Evolutionary conservation across 2,888 invertebrate genomes (phyloP).

Genomic region (Malachius bipustulatus): DNA sequence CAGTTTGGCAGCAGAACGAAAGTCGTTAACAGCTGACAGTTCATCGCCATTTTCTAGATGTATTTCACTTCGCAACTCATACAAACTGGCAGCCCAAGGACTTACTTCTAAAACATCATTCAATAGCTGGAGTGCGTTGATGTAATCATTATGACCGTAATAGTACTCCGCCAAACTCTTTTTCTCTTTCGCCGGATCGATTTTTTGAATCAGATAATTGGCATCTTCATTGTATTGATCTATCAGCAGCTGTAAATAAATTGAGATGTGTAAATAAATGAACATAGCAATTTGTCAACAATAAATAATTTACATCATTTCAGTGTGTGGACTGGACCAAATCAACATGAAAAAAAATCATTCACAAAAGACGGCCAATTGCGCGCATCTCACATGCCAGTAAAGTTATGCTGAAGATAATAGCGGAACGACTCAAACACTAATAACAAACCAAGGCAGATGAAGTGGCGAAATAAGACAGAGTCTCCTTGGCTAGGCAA

Average conservation of each 20-base stretch:
- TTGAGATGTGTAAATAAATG: too few species aligned
- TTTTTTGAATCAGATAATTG: constrained; percentile 50
- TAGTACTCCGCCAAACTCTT: constrained; percentile 53
- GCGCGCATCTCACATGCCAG: too few species aligned
- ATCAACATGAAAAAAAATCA: too few species aligned
- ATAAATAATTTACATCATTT: too few species aligned
- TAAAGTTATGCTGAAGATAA: too few species aligned
- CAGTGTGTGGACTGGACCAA: too few species aligned
- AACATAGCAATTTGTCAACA: too few species aligned
- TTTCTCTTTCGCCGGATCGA: constrained; percentile 51
- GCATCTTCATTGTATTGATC: constrained; percentile 75
- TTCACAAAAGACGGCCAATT: too few species aligned
- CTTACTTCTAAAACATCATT: constrained; percentile 62
- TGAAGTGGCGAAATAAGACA: too few species aligned
- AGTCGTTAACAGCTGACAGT: constrained; percentile 79
- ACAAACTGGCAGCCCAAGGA: constrained; percentile 77
- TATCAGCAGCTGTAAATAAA: constrained; percentile 41
- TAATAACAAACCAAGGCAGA: too few species aligned
- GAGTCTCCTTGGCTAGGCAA: too few species aligned
- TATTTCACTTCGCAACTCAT: constrained; percentile 79
- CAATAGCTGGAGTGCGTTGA: constrained; percentile 51
- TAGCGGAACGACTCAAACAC: too few species aligned
- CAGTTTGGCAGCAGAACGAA: constrained; percentile 80
- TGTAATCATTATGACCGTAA: constrained; percentile 44
- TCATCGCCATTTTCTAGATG: constrained; percentile 68